Evolutionary conservation across 2,113 vertebrate genomes (phyloP), one percentile per base, ranked within the genome.

Genomic region (Chelonoidis abingdonii): DNA sequence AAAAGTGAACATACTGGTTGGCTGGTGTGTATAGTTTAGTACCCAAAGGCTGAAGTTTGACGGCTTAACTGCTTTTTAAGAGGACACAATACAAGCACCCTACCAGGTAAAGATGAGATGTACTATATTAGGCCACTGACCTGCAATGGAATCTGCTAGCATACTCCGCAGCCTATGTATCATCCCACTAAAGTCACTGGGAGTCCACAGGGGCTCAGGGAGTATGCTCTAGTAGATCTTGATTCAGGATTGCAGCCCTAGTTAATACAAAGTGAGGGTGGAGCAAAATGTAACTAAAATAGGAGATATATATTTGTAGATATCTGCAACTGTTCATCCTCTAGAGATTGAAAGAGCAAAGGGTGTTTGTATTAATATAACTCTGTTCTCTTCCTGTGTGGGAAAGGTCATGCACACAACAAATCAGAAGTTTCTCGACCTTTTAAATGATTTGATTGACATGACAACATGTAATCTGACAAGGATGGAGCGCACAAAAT

Each of bases 381-480:
- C 78, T 35, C 9, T 88, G 25, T 29, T 44, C 41, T 95, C 38
- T 93, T 90, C 11, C 17, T 89, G 0, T 94, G 50, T 97, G 89
- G 41, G 87, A 96, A 96, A 98, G 98, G 89, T 97, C 84, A 98
- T 98, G 98, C 96, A 98, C 5, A 29, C 87, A 89, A 98, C 98
- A 57, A 98, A 97, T 88, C 97, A 97, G 94, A 97, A 97, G 88
- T 98, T 98, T 94, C 82, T 98, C 94, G 97, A 97, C 86, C 90
- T 98, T 80, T 93, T 98, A 75, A 98, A 98, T 95, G 22, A 95
- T 90, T 95, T 98, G 91, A 98, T 98, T 94, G 98, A 98, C 89
- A 98, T 97, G 98, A 91, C 98, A 92, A 98, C 98, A 78, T 94
- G 88, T 7, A 88, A 98, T 80, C 89, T 98, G 69, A 96, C 97